A percentile compares a stretch with the other conserved stretches of the same genome.
Conservation (phyloP, 1,140 invertebrate genomes). For the Apis dorsata region DNA sequence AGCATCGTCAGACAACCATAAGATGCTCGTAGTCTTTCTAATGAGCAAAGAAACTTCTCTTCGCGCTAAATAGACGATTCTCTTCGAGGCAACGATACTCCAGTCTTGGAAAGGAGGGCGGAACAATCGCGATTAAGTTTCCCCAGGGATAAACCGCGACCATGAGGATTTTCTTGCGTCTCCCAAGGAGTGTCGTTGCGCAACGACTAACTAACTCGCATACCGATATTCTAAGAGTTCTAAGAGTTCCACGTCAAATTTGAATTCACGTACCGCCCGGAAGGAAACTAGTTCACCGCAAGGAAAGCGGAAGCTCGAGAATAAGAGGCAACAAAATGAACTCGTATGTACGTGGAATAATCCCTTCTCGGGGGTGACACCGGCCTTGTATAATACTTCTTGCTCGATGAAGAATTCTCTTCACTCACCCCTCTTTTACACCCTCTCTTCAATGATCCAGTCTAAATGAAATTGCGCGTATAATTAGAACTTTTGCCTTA, state of each 20-base stretch:
- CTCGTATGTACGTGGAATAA: slow-evolving; percentile 58
- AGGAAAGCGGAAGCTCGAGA: slow-evolving; percentile 5
- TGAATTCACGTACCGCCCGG: slow-evolving; percentile 34
- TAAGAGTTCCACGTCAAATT: slow-evolving; percentile 40
- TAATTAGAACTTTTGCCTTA: neutral
- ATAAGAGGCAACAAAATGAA: slow-evolving; percentile 47
- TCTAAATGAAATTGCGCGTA: neutral
- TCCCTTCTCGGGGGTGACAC: slow-evolving; percentile 41
- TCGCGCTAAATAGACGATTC: slow-evolving; percentile 9
- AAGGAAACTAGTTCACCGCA: slow-evolving; percentile 21
- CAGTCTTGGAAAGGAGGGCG: neutral
- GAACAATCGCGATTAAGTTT: slow-evolving; percentile 41
- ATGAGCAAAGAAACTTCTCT: slow-evolving; percentile 3
- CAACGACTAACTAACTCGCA: slow-evolving; percentile 10
- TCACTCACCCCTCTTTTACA: neutral
- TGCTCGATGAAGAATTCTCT: neutral
- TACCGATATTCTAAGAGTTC: slow-evolving; percentile 29
- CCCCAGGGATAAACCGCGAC: slow-evolving; percentile 17
- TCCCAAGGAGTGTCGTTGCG: neutral
- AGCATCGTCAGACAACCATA: neutral
- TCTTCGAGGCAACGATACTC: neutral
- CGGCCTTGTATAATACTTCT: slow-evolving; percentile 50
- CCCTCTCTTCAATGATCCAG: too few relatives aligned
- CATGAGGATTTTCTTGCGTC: slow-evolving; percentile 2
- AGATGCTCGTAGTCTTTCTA: neutral